A percentile compares a stretch with the other conserved stretches of the same genome.
These are phyloP conservation scores for Oreamnos americanus DNA, from an alignment of 2,113 vertebrate genomes.

Conservation along the genomic window DNA sequence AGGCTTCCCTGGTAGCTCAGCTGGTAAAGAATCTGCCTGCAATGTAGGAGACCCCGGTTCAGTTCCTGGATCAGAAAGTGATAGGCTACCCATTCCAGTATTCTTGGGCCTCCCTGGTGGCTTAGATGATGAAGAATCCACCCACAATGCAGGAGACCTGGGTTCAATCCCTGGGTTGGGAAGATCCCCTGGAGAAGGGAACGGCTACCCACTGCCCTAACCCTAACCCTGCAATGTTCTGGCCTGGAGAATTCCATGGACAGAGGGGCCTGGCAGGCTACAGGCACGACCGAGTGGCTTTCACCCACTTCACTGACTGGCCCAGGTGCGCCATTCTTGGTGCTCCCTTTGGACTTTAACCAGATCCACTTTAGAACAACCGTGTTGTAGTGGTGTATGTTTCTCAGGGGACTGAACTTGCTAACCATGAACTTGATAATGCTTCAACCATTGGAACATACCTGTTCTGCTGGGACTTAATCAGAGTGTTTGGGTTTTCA, in stretches of 20 bases:
- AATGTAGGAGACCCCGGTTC: neutral
- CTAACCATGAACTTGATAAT: neutral
- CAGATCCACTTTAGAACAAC: neutral
- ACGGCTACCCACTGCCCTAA: neutral
- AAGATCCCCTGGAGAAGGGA: neutral
- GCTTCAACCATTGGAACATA: neutral
- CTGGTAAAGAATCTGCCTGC: neutral
- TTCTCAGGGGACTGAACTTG: neutral
- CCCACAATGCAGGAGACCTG: accelerated
- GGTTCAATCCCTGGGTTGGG: neutral
- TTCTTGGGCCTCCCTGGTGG: neutral
- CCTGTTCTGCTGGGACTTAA: neutral
- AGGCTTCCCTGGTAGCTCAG: neutral
- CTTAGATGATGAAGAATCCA: neutral
- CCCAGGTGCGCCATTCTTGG: neutral
- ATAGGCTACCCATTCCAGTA: neutral
- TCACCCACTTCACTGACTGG: neutral
- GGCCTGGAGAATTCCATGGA: neutral
- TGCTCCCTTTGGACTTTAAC: neutral
- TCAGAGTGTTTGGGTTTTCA: neutral
- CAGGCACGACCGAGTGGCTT: neutral
- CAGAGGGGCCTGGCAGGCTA: neutral
- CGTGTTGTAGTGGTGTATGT: neutral
- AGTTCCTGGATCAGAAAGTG: neutral
- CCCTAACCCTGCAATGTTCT: neutral